Evolutionary conservation across 30 jellyfish, hydroid and myxozoan genomes (phyloP), one percentile per base, ranked within the genome.

Genomic region (Pseudorhiza aurosa): DNA sequence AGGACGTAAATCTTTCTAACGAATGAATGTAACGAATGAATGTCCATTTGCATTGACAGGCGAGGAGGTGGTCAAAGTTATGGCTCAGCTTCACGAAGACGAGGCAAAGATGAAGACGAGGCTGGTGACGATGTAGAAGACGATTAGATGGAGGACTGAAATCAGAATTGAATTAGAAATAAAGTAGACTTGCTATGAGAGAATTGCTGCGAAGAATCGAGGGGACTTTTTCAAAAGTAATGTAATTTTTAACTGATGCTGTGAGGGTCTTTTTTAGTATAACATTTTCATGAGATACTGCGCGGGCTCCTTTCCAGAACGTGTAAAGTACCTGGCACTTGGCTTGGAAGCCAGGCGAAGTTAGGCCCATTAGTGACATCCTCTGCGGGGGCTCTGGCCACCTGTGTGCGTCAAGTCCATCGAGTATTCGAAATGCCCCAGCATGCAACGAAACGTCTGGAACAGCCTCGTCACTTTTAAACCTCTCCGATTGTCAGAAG

Each of bases 71-170:
- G 85, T 5, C 64, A 47, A 2, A 18, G 67, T 40, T 55, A 26
- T 56, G 62, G 59, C 27, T 44, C 86, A 12, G n/a, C 96, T 9
- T 47, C 88, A 0, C 94, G 98, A 58, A 73, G 98, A 46, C 87
- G 95, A 35, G 96, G 88, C 68, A 75, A 75, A 53, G 98, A 82
- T 39, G 98, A 84, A 37, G 97, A 90, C 4, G 98, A 90, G 17
- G 96, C 87, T 12, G 96, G 75, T 1, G 98, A 83, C 29, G 96
- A 90, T 24, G 90, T 88, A 77, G 98, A 50, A 7, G 96, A 77
- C 70, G 96, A 83, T 44, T 76, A 72, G 59, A n/a, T n/a, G 57
- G 2, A 32, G 18, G 70, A 43, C 29, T 35, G 50, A 68, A 39
- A 42, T 69, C 55, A 40, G 22, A n/a, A n/a, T n/a, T 42, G 27